Base-by-base conservation (phyloP, 92 coral and sea anemone species). In the Heteractis magnifica region DNA sequence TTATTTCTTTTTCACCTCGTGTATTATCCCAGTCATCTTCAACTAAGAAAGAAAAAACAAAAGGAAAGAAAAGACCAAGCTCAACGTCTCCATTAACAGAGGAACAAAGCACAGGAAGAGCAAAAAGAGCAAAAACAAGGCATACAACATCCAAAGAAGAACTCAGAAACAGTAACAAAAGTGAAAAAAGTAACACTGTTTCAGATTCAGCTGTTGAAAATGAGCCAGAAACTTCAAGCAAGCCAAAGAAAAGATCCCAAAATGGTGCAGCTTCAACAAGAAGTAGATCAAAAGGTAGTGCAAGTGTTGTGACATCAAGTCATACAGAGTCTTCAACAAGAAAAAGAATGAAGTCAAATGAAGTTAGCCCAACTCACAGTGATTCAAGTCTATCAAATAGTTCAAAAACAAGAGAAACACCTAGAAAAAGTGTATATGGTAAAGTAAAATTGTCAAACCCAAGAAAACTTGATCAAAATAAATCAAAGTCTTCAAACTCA, bases 11-110 rank as follows among this genome's bases (percentile, higher is more conserved):
- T 64, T 64, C 19, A 4, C 10, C 70, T n/a, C n/a, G 13, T 59
- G 18, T 18, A 62, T 15, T 80, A 10, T 4, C 12, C 18, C 64
- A 81, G 77, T 51, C 51, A 68, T 23, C 77, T 3, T 59, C 60
- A 64, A 52, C 70, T 11, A 65, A 80, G 10, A 65, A 19, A 49
- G 53, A 50, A 51, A 80, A 58, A n/a, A 13, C 21, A 81, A 70
- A 18, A 70, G 84, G 77, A 81, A 68, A 51, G 41, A 65, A 49
- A 20, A 81, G 77, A 52, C 51, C 77, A 58, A 58, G 10, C 55
- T 70, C 84, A 20, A 71, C 55, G 0, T 44, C 20, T 49, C 44
- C 62, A 16, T 20, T 4, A 23, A 48, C 53, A 77, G 68, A 71
- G 34, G 65, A 65, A 13, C 49, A 55, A 19, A 14, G 23, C 8